Conservation (phyloP, 2,888 invertebrate species). For the Synanthedon vespiformis region DNA sequence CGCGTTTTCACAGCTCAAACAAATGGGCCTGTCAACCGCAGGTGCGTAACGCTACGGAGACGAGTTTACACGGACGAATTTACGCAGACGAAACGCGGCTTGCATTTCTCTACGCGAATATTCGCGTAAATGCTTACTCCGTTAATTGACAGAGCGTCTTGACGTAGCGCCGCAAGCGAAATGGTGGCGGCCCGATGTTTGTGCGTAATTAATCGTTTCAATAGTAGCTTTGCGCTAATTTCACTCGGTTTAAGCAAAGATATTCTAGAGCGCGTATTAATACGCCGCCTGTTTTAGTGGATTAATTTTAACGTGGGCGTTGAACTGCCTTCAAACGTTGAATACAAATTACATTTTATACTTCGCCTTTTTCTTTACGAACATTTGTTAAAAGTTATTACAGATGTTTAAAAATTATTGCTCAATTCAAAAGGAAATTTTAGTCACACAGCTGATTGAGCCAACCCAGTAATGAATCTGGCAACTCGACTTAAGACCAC, state of each 20-base stretch:
- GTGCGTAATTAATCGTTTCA: conserved; percentile 36
- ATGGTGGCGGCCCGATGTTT: conserved; percentile 18
- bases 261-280: conserved; percentile 9
- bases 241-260: conserved; percentile 11
- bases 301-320: conserved; percentile 2
- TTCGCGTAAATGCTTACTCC: conserved; percentile 12
- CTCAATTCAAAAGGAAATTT: too few species aligned
- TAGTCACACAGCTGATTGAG: too few species aligned
- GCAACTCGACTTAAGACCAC: too few species aligned
- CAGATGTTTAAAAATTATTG: too few species aligned
- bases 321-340: background rate
- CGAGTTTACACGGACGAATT: conserved; percentile 4
- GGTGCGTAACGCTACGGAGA: conserved; percentile 32
- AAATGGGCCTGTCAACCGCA: conserved; percentile 60
- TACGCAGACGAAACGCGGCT: background rate
- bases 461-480: too few species aligned
- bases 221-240: conserved; percentile 13
- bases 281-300: conserved; percentile 1
- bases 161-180: conserved; percentile 2
- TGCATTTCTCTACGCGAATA: conserved; percentile 18
- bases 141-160: conserved; percentile 24
- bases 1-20: conserved; percentile 24
- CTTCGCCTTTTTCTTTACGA: background rate
- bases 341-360: background rate
- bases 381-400: background rate